Evolutionary conservation across 2,888 invertebrate genomes (phyloP), one percentile per base, ranked within the genome.

Genomic region (Gastracanthus pulcherrimus): DNA sequence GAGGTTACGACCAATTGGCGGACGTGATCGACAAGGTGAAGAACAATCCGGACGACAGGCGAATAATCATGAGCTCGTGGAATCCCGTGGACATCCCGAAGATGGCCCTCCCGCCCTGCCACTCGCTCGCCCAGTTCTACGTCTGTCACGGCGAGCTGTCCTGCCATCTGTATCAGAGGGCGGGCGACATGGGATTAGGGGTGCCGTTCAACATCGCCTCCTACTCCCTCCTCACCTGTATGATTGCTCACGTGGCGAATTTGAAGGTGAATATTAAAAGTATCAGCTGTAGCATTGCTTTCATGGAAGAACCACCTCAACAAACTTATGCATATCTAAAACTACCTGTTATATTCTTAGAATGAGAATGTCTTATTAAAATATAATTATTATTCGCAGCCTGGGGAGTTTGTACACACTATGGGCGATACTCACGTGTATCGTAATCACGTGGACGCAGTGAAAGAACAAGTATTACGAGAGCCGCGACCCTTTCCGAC

Each of bases 161-260:
- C 0, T 98, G 98, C 88, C 96, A 98, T 86, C 91, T 99, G 84
- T 99, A 99, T 91, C 99, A 99, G 91, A 94, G 99, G 83, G 98
- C 98, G 86, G 99, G 98, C 4, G 99, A 99, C 90, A 97, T 99
- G 96, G 98, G 98, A 0, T 93, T 99, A 0, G 99, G 99, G 13
- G 98, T 99, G 0, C 99, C 99, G 7, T 99, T 99, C 92, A 99
- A 99, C 92, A 98, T 99, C 86, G 99, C 99, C 71, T 98, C 98
- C 86, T 99, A 99, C 92, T 94, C 98, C 0, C 91, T 99, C 31
- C 93, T 99, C 3, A 98, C 98, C 2, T 96, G 96, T 87, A 98
- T 99, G 98, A 96, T 99, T 84, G 99, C 99, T 26, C 97, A 98
- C 89, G 94, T 99, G 16, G 98, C 98, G n/a, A 95, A 95, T 58